Conservation (phyloP, 2,113 vertebrate genomes). For the Archilochus colubris region DNA sequence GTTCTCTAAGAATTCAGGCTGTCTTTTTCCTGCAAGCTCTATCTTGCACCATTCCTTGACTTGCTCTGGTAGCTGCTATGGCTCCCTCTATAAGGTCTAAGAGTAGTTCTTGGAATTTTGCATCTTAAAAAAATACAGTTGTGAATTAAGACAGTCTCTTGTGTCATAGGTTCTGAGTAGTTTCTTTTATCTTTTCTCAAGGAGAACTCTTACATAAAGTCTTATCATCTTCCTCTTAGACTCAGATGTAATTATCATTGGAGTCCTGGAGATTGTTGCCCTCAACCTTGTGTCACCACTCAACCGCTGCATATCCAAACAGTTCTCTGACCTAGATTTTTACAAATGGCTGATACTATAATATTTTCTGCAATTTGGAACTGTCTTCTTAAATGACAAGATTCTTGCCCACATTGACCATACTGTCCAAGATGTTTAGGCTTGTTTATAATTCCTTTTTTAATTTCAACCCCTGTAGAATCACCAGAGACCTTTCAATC, state of each 20-base stretch:
- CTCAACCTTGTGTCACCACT: not conserved
- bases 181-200: not conserved
- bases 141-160: not conserved
- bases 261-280: not conserved
- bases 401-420: not conserved
- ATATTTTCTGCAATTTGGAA: not conserved
- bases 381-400: not conserved
- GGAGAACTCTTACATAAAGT: not conserved
- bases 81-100: not conserved
- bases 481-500: not conserved
- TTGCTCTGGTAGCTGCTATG: not conserved
- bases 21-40: not conserved
- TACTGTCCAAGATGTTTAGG: not conserved
- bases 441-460: not conserved
- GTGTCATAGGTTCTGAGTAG: not conserved
- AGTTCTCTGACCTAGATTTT: not conserved
- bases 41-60: not conserved
- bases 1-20: not conserved
- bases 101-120: not conserved
- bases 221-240: not conserved
- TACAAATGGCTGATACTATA: not conserved
- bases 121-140: not conserved
- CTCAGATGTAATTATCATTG: not conserved
- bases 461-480: not conserved
- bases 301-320: rapidly evolving